Percentiles rank a stretch among this genome's conserved stretches.
phyloP scores from a whole-genome alignment of 2,113 vertebrate genomes.

The Chloebia gouldiae region DNA sequence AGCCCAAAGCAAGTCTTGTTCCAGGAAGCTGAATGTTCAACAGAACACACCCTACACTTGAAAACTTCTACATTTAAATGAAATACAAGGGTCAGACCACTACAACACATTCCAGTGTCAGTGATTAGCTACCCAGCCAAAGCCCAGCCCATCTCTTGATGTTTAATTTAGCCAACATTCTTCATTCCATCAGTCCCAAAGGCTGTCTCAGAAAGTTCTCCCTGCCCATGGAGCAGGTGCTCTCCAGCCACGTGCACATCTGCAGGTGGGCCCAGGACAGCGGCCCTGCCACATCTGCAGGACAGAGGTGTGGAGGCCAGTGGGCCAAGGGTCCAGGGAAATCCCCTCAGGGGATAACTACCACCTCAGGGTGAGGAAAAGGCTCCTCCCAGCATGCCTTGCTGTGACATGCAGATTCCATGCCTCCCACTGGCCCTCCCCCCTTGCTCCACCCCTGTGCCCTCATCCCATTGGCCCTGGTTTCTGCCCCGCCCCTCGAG shows the following conservation, averaged over 20 bases:
- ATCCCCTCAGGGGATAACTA: too few relatives aligned
- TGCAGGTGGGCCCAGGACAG: not conserved
- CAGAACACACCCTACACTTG: not conserved
- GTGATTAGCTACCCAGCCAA: not conserved
- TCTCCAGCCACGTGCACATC: not conserved
- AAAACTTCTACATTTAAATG: not conserved
- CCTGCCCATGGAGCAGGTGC: accelerated
- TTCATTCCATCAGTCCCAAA: not conserved
- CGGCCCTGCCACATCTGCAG: not conserved
- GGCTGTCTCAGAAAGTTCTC: accelerated
- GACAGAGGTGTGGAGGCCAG: accelerated
- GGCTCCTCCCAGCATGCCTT: not conserved
- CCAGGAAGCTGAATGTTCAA: not conserved
- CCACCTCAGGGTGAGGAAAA: not conserved
- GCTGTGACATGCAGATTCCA: not conserved
- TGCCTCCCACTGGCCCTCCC: not conserved
- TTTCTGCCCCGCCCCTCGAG: not conserved
- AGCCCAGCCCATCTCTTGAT: not conserved
- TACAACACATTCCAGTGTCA: accelerated
- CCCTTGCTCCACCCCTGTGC: not conserved
- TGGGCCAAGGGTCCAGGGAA: too few relatives aligned
- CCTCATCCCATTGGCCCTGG: not conserved
- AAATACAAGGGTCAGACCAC: not conserved
- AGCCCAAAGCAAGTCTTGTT: not conserved
- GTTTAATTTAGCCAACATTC: not conserved